Conservation (phyloP, 2,113 vertebrate genomes). For the Barbus barbus region DNA sequence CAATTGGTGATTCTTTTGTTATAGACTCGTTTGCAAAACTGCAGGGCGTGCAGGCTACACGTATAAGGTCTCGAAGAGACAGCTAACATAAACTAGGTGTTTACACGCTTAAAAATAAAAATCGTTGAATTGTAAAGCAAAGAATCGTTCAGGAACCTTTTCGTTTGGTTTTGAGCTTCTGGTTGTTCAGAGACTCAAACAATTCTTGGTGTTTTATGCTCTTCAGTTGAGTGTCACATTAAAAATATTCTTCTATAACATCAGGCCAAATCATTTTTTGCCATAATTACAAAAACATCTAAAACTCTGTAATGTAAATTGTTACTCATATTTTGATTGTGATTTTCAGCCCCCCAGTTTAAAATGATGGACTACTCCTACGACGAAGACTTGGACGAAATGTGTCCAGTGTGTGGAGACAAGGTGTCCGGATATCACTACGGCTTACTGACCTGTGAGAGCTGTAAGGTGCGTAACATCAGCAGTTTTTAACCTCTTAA, state of each 20-base stretch:
- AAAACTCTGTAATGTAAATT: background rate
- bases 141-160: background rate
- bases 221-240: background rate
- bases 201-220: background rate
- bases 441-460: conserved; percentile 97
- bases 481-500: conserved; percentile 3
- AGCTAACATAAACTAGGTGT: no score
- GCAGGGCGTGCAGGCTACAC: no score
- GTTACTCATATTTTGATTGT: conserved; percentile 26
- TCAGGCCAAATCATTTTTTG: background rate
- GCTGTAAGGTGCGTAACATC: conserved; percentile 90
- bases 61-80: no score
- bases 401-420: conserved; percentile 98
- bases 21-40: background rate
- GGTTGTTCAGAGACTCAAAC: background rate
- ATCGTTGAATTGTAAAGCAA: background rate
- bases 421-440: conserved; percentile 99
- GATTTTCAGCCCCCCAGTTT: conserved; percentile 86
- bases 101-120: background rate
- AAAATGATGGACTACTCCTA: conserved; percentile 99
- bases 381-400: conserved; percentile 96
- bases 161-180: background rate
- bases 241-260: background rate
- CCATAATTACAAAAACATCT: background rate
- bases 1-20: conserved; percentile 8